Conservation (phyloP, 2,888 invertebrate genomes). For the Chaetogeoica ovagalla region DNA sequence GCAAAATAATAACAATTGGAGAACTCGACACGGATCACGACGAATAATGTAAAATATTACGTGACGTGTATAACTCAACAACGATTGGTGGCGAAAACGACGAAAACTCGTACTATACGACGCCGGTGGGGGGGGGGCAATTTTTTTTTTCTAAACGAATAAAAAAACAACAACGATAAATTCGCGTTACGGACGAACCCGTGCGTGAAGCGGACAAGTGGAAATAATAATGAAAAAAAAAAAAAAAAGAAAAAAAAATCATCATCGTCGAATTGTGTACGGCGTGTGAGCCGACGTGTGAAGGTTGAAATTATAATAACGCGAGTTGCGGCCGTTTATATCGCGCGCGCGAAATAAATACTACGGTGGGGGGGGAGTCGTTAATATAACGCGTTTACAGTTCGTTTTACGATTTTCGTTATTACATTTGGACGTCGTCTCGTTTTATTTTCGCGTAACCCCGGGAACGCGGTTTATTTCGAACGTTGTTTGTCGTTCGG, state of each 20-base stretch:
- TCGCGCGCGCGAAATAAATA: constrained; percentile 12
- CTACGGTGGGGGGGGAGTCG: no score
- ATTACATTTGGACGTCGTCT: no score
- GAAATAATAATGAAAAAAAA: no score
- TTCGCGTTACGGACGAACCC: constrained; percentile 27
- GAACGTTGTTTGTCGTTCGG: no score
- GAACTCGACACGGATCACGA: constrained; percentile 9
- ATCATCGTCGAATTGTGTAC: constrained; percentile 30
- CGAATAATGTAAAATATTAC: background rate
- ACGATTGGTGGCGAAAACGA: background rate
- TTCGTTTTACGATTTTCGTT: no score
- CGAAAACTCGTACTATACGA: constrained; percentile 4
- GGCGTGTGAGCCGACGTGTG: constrained; percentile 33
- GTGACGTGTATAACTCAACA: background rate
- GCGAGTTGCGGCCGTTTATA: constrained; percentile 13
- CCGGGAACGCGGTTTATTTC: no score
- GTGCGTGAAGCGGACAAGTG: constrained; percentile 41
- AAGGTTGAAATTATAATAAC: constrained; percentile 37
- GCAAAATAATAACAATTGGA: no score
- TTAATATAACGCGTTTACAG: no score
- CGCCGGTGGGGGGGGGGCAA: no score
- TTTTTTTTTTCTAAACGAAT: no score
- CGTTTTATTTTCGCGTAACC: no score
- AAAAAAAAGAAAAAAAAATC: constrained; percentile 19
- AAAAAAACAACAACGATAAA: constrained; percentile 4